phyloP scores from a whole-genome alignment of 2,888 invertebrate genomes.

The Aspidiotus destructor region DNA sequence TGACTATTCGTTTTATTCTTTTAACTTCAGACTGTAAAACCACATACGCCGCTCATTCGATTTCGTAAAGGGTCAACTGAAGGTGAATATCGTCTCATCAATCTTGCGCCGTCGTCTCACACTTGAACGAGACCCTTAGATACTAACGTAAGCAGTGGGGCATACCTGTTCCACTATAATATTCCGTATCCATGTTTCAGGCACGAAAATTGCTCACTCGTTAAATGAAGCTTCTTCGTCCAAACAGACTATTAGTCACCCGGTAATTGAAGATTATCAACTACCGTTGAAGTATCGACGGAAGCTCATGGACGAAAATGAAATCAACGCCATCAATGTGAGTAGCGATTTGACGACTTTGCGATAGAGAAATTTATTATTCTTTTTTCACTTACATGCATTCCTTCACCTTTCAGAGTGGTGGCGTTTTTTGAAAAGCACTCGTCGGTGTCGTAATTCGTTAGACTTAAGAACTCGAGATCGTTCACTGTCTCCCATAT shows the following conservation, averaged over 20 bases:
- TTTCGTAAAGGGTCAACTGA: conserved; percentile 38
- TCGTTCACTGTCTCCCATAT: no score
- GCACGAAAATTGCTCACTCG: no score
- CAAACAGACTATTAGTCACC: neutral
- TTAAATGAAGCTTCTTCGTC: neutral
- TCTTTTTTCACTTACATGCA: neutral
- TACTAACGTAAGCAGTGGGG: no score
- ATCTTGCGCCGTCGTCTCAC: no score
- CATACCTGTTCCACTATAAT: no score
- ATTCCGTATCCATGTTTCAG: no score
- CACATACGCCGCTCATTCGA: conserved; percentile 39
- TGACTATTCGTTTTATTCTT: conserved; percentile 12
- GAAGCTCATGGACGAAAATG: conserved; percentile 39
- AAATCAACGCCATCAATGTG: conserved; percentile 43
- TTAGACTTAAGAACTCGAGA: no score
- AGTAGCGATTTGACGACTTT: neutral
- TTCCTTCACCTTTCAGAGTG: conserved; percentile 11
- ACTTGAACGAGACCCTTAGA: neutral
- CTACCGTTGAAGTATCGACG: conserved; percentile 41
- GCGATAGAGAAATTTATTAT: no score
- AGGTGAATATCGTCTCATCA: neutral
- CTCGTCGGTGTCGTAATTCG: no score
- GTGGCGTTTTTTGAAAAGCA: conserved; percentile 10
- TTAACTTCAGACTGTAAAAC: conserved; percentile 38
- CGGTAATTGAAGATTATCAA: conserved; percentile 41